Base-by-base conservation (phyloP, 1,140 invertebrate species). In the Musca vetustissima region DNA sequence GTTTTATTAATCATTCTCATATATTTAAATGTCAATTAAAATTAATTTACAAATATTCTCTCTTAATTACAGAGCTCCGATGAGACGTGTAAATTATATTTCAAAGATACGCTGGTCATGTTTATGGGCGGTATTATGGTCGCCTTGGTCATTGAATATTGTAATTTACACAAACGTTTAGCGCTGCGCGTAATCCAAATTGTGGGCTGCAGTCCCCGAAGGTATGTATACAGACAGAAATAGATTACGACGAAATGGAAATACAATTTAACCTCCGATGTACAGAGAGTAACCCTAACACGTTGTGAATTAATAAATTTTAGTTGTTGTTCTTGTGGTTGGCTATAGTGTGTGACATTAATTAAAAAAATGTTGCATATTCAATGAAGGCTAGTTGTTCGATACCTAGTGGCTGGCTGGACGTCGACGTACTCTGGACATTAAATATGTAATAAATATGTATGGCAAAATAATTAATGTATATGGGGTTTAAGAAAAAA, bases 31-130 rank as follows among this genome's bases (percentile, higher is more conserved):
- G n/a, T n/a, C 15, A 28, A 43, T 7, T 4, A 8, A 21, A 2
- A 15, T 0, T 0, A 61, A 14, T 49, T 49, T 11, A 17, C 49
- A 4, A 24, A 14, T 32, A 11, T 9, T 15, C 55, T 48, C 47
- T 14, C 6, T 13, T 15, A 64, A 8, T 64, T 69, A 0, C 64
- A 87, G 77, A 82, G 85, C 71, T 90, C 89, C 0, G 84, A 87
- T 66, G 80, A 86, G 52, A 89, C 89, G 0, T 91, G 89, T 67
- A 82, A 85, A 2, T 87, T 90, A 50, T 94, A 94, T 74, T 88
- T 94, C 83, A 93, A 92, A 83, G 92, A 95, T 72, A 93, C 92
- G 0, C 93, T 93, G 75, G 92, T 96, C 86, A 90, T 96, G 85
- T 96, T 92, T 76, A 86, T 92, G 79, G 90, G 90, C 13, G 90